Percentiles rank a stretch among this genome's conserved stretches.
Conservation (phyloP, 2,113 vertebrate species). For the Pavo muticus region DNA sequence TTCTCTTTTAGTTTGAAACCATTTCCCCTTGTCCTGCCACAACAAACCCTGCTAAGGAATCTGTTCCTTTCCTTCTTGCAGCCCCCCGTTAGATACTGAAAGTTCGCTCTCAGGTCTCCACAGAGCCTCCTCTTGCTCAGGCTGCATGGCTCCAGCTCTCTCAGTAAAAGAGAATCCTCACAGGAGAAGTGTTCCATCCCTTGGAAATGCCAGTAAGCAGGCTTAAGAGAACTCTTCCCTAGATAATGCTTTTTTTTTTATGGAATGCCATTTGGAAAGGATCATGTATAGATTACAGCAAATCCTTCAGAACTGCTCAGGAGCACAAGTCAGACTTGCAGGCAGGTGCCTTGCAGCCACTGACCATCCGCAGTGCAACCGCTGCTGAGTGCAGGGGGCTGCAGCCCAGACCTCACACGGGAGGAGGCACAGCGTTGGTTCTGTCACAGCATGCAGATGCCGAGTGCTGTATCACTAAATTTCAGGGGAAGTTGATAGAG, state of each 20-base stretch:
- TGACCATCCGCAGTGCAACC: background rate
- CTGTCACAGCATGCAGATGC: background rate
- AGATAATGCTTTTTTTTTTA: background rate
- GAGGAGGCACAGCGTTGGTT: background rate
- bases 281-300: background rate
- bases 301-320: background rate
- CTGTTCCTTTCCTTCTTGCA: background rate
- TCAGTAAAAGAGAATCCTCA: background rate
- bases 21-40: background rate
- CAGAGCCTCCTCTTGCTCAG: background rate
- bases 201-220: background rate
- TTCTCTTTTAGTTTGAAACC: background rate
- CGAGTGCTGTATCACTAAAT: background rate
- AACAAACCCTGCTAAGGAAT: background rate
- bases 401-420: background rate
- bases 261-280: background rate
- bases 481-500: background rate
- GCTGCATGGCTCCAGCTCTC: background rate
- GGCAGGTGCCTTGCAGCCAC: background rate
- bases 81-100: background rate
- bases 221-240: background rate
- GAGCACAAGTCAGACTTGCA: background rate
- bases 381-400: background rate
- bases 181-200: background rate
- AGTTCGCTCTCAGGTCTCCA: background rate